Evolutionary conservation across 1,140 invertebrate species (phyloP).

Genomic region (Bombus fervidus): DNA sequence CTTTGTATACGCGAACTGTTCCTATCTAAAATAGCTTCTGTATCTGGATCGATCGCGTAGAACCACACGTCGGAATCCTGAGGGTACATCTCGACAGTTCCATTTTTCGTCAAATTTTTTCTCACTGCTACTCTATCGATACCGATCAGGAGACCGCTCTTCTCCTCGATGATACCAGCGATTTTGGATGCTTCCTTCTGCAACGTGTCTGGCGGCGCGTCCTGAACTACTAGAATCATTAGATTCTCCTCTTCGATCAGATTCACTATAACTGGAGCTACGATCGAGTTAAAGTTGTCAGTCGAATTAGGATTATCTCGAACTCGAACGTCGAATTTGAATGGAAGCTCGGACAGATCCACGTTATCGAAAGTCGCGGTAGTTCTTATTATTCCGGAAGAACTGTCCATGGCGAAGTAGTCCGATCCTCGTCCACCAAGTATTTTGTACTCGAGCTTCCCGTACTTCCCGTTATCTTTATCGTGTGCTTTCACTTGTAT

Average conservation of each 20-base stretch:
- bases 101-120: conserved; percentile 87
- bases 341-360: conserved; percentile 85
- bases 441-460: conserved; percentile 89
- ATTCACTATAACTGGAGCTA: conserved; percentile 88
- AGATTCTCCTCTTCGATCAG: conserved; percentile 87
- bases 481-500: conserved; percentile 91
- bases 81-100: conserved; percentile 88
- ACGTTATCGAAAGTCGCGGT: conserved; percentile 88
- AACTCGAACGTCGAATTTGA: conserved; percentile 89
- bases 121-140: conserved; percentile 89
- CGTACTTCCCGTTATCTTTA: conserved; percentile 90
- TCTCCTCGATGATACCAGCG: conserved; percentile 88
- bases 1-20: conserved; percentile 88
- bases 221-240: conserved; percentile 89
- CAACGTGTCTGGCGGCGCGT: conserved; percentile 88
- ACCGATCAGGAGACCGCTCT: conserved; percentile 88
- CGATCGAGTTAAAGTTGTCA: conserved; percentile 84
- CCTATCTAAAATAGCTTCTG: conserved; percentile 88
- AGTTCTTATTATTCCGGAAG: conserved; percentile 89
- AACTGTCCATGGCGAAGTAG: conserved; percentile 89
- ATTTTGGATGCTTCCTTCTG: conserved; percentile 86
- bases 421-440: conserved; percentile 84
- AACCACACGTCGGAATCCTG: conserved; percentile 94
- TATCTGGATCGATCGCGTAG: conserved; percentile 91
- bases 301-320: conserved; percentile 88